Conservation (phyloP, 1,140 invertebrate genomes). For the Drosophila pectinifera region DNA sequence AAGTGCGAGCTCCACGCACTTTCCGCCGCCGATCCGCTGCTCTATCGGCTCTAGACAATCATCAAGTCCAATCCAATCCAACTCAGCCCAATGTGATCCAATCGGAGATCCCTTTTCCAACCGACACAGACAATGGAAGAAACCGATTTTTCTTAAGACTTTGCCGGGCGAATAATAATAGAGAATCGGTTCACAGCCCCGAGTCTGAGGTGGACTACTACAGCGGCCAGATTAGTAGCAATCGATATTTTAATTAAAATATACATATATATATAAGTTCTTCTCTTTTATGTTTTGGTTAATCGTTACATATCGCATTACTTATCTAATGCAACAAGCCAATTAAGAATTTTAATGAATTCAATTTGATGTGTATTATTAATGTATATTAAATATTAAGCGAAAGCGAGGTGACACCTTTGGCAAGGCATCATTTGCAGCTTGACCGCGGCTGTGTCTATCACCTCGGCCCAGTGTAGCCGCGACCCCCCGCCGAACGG, state of each 20-base stretch:
- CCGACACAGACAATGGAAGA: conserved; percentile 9
- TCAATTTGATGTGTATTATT: no score
- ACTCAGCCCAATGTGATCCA: neutral
- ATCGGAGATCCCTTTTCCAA: conserved; percentile 1
- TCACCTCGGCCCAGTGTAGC: neutral
- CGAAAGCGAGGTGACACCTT: no score
- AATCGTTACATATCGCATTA: no score
- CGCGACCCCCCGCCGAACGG: conserved; percentile 4
- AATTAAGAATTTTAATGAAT: no score
- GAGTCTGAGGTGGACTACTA: neutral
- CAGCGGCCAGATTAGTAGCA: neutral
- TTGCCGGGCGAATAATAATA: conserved; percentile 5
- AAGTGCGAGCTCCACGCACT: conserved; percentile 18
- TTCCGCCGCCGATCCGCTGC: neutral
- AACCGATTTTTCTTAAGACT: conserved; percentile 5
- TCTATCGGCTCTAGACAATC: conserved; percentile 4
- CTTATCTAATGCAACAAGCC: no score
- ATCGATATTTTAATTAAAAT: neutral
- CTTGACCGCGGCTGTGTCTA: conserved; percentile 9
- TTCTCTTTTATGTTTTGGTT: no score
- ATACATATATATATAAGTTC: no score
- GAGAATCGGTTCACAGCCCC: conserved; percentile 3
- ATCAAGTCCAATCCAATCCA: conserved; percentile 13
- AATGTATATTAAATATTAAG: no score
- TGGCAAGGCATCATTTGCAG: neutral